Conservation (phyloP, 2,888 invertebrate genomes). For the Automeris io region DNA sequence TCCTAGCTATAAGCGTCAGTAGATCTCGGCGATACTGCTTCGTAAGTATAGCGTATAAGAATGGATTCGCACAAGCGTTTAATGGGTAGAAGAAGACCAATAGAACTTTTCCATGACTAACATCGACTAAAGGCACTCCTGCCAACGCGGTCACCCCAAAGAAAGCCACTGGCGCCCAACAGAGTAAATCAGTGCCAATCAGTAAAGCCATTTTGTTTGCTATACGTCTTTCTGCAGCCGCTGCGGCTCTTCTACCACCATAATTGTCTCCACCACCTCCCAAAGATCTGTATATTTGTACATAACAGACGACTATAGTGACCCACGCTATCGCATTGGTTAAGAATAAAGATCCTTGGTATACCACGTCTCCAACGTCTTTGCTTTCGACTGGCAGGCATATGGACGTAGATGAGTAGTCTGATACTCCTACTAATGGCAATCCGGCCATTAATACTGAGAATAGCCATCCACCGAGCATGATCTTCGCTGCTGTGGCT, state of each 20-base stretch:
- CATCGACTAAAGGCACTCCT: slow-evolving; percentile 89
- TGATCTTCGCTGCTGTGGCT: slow-evolving; percentile 83
- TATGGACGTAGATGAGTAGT: slow-evolving; percentile 90
- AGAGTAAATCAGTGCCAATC: slow-evolving; percentile 89
- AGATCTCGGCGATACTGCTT: slow-evolving; percentile 90
- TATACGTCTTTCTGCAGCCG: slow-evolving; percentile 82
- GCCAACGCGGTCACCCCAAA: slow-evolving; percentile 91
- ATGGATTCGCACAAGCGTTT: slow-evolving; percentile 95
- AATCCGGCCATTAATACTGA: slow-evolving; percentile 86
- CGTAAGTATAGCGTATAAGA: slow-evolving; percentile 93
- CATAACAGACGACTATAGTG: slow-evolving; percentile 89
- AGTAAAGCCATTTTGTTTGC: slow-evolving; percentile 95
- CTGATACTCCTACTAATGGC: slow-evolving; percentile 89
- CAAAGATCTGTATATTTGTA: slow-evolving; percentile 89
- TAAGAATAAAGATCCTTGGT: slow-evolving; percentile 84
- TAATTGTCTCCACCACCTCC: slow-evolving; percentile 83
- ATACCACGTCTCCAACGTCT: slow-evolving; percentile 81
- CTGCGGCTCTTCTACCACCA: slow-evolving; percentile 79
- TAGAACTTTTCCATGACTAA: slow-evolving; percentile 87
- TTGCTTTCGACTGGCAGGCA: slow-evolving; percentile 92
- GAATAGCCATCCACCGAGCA: slow-evolving; percentile 88
- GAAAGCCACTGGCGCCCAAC: slow-evolving; percentile 93
- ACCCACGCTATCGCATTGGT: slow-evolving; percentile 89
- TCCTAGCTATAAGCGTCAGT: slow-evolving; percentile 80
- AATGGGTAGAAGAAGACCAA: slow-evolving; percentile 94